Evolutionary conservation across 2,797 vertebrate species (phyloP), one percentile per base, ranked within the genome.

Genomic region (Thripadectes ignobilis): DNA sequence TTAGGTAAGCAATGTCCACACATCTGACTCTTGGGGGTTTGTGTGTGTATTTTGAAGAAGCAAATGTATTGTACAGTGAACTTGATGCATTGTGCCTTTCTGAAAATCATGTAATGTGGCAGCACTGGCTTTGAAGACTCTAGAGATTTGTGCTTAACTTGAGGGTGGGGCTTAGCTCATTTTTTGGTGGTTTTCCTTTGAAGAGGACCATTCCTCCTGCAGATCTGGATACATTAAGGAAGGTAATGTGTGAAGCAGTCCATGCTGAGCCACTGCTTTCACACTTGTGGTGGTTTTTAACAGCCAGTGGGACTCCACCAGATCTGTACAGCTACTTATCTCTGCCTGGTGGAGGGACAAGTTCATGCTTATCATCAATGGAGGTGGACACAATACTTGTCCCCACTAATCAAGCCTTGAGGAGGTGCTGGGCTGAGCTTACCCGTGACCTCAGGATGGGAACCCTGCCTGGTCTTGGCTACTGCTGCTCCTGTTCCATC

Each of bases 1-100:
- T 81, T 98, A 95, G 97, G 98, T 98, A 97, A 98, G 98, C 66
- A 66, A n/a, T 23, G 18, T 26, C 27, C 10, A 2, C 21, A 34
- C 84, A 10, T 48, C 80, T 89, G 65, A 9, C 54, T 54, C 30
- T 6, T 2, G 67, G 48, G 74, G 17, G 4, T 54, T 7, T 54
- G 16, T 54, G 7, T 36, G 30, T 67, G 23, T 67, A 16, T 48
- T 51, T 6, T 36, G 20, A 45, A 85, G 38, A 46, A 14, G 13
- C 4, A 45, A 67, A 68, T 29, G 15, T 49, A 15, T 27, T 55
- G 18, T 41, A 19, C 15, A 22, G 6, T 15, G 9, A 30, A 7
- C n/a, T 32, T 16, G 21, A 22, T 1, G 3, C 41, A 4, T 13
- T 0, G 0, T 74, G 23, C 14, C 58, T 69, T 45, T 24, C 68